Conservation (phyloP, 2,888 invertebrate genomes). For the Parthenolecanium corni region DNA sequence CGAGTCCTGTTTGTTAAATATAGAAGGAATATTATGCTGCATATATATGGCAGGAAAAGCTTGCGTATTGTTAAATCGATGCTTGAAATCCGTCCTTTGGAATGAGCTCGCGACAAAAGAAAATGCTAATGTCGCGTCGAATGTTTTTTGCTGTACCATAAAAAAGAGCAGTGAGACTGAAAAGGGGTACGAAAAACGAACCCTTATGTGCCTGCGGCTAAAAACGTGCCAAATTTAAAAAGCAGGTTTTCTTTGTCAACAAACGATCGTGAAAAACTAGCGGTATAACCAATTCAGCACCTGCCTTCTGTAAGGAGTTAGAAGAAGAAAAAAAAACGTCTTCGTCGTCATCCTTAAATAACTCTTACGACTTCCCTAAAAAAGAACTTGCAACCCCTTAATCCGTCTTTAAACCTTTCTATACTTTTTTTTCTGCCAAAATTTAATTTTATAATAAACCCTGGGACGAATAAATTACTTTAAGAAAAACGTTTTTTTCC, state of each 20-base stretch:
- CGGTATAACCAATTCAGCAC: constrained; percentile 4
- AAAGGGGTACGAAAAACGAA: constrained; percentile 28
- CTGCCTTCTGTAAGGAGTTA: constrained; percentile 13
- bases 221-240: constrained; percentile 29
- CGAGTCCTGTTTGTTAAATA: constrained; percentile 28
- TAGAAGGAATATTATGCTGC: constrained; percentile 6
- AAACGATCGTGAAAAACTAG: constrained; percentile 5
- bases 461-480: constrained; percentile 23
- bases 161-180: not conserved
- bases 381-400: constrained; percentile 2
- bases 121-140: constrained; percentile 28
- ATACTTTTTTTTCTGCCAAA: constrained; percentile 10
- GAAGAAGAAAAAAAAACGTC: too few relatives aligned
- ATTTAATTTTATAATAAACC: constrained; percentile 25
- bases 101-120: constrained; percentile 22
- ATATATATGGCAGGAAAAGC: constrained; percentile 9
- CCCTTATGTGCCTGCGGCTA: constrained; percentile 27
- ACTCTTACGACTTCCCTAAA: constrained; percentile 3
- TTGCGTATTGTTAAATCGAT: constrained; percentile 27
- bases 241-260: constrained; percentile 25
- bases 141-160: constrained; percentile 3
- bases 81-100: constrained; percentile 25
- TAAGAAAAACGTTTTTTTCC: constrained; percentile 4
- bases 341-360: constrained; percentile 24
- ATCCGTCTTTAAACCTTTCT: not conserved